Evolutionary conservation across 2,797 vertebrate genomes (phyloP), one percentile per base, ranked within the genome.

Genomic region (Gymnodraco acuticeps): DNA sequence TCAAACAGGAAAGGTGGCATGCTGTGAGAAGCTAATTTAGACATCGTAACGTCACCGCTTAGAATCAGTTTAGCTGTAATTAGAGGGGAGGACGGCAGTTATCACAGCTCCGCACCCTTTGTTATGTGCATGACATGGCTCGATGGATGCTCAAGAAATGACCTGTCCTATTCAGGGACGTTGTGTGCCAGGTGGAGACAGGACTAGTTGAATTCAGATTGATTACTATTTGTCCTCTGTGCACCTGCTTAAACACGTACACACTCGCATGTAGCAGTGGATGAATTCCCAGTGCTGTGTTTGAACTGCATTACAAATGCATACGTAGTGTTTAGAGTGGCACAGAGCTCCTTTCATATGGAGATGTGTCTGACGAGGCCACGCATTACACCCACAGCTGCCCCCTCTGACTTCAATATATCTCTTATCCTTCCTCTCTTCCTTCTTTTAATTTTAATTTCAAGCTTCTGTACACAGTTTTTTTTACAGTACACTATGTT

Each of bases 321-420:
- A 92, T 89, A 80, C 27, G 16, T 75, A 70, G 86, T 89, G 89
- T 88, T 92, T 84, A 79, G 78, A 87, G 82, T 72, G 80, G 88
- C 84, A 78, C 90, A 58, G 80, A 75, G 87, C 78, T 89, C 86
- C 80, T 92, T 94, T 93, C 88, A 93, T 93, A 94, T 93, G 92
- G 91, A 93, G 88, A 94, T 93, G 84, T 17, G 6, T 76, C 56
- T 83, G 77, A 78, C 5, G 72, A 75, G 65, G 70, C 59, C 50
- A 54, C 81, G 85, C 79, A 75, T 89, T 81, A 82, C 82, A 80
- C 54, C 81, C 79, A 68, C 88, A 90, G 82, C 90, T 80, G 80
- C 72, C 77, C 87, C 76, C 81, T 55, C 69, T 80, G 75, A 74
- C 81, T 65, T 75, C 71, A 73, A 84, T 78, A 72, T 56, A 64